Evolutionary conservation across 2,888 invertebrate species (phyloP).

Genomic region (Neoascia interrupta): DNA sequence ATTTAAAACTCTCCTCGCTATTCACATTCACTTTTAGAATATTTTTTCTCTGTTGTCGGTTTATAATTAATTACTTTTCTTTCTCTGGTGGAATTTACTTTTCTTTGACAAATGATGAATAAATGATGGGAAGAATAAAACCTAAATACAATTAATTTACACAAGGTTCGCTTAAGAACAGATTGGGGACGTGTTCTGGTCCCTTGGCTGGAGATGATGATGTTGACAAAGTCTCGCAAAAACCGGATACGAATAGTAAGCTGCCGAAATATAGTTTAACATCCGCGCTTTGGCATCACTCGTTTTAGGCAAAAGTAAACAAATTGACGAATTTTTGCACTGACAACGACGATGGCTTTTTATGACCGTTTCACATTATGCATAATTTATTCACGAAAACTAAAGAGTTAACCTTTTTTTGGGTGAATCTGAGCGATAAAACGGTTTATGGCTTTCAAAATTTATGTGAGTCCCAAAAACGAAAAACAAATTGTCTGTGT

Average conservation of each 20-base stretch:
- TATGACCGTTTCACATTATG: not conserved
- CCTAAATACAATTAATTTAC: too few species aligned
- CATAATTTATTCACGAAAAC: not conserved
- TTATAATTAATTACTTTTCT: conserved; percentile 57
- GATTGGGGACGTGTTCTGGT: conserved; percentile 30
- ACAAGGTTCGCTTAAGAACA: conserved; percentile 22
- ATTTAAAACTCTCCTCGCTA: conserved; percentile 21
- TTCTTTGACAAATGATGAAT: conserved; percentile 31
- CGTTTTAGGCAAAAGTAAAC: too few species aligned
- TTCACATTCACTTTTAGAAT: conserved; percentile 27
- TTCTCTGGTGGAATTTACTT: conserved; percentile 27
- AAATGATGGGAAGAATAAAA: conserved; percentile 21
- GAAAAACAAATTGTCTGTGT: too few species aligned
- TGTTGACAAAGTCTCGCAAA: too few species aligned
- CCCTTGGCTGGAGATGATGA: conserved; percentile 21
- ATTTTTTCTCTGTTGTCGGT: not conserved
- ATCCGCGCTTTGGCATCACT: conserved; percentile 16
- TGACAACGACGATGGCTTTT: too few species aligned
- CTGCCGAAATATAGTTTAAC: conserved; percentile 36
- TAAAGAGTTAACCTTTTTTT: not conserved
- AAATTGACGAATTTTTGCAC: not conserved
- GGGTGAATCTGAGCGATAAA: conserved; percentile 5
- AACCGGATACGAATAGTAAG: conserved; percentile 24
- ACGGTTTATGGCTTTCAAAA: too few species aligned
- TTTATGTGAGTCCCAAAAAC: too few species aligned